These are phyloP conservation scores for Lamprotornis superbus DNA, from an alignment of 2,113 vertebrate genomes.

Conservation along the genomic window DNA sequence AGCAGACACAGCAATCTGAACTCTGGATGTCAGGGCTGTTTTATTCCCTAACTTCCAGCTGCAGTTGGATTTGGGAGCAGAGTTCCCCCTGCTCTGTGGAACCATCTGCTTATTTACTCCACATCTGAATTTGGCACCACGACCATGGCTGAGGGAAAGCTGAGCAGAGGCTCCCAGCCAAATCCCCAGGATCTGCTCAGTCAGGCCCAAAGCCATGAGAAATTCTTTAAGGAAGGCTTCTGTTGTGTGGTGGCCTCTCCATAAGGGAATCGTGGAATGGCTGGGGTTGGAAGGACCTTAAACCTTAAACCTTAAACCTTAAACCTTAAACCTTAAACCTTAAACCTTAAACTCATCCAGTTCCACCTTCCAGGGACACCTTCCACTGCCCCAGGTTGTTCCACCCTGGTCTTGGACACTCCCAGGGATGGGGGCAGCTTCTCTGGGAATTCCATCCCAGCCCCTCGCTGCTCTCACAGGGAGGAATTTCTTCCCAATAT, in stretches of 20 bases:
- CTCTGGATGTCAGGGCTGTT: not conserved
- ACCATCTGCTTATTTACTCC: conserved; percentile 10
- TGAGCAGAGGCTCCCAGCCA: not conserved
- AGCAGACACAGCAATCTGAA: not conserved
- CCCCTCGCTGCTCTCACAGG: not conserved
- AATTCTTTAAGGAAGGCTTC: not conserved
- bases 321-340: not conserved
- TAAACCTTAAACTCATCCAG: not conserved
- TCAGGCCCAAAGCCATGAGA: not conserved
- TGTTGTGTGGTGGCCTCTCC: not conserved
- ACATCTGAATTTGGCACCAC: not conserved
- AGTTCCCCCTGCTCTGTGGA: not conserved
- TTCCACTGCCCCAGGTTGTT: not conserved
- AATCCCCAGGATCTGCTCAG: not conserved
- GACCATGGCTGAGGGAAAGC: not conserved
- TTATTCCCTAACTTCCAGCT: not conserved
- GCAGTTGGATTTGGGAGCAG: not conserved
- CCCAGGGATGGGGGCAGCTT: not conserved
- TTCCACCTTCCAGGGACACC: not conserved
- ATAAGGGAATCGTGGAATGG: not conserved
- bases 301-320: too few species aligned
- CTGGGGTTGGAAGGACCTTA: not conserved
- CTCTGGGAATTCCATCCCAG: not conserved
- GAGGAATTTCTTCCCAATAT: not conserved
- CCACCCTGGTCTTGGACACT: not conserved